Base-by-base conservation (phyloP, 2,797 vertebrate species). In the Chaunax sp. region DNA sequence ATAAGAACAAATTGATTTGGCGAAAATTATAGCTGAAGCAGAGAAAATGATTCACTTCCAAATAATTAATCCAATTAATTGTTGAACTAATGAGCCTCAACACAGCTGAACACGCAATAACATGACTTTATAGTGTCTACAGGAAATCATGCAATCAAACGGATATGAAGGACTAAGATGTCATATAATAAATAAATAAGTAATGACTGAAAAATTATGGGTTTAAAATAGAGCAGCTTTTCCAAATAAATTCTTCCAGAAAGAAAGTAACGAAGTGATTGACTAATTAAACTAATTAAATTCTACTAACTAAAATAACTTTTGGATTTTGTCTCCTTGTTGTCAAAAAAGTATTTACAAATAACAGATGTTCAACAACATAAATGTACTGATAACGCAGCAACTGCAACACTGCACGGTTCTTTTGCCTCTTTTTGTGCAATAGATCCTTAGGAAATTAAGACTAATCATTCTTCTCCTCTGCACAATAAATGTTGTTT, bases 1-100 rank as follows among this genome's bases (percentile, higher is more conserved):
- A 60, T 53, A 64, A 15, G n/a, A 63, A 40, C 23, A 61, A 61
- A 55, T 12, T 49, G n/a, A 72, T 69, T 55, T 63, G 37, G 41
- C 7, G 47, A 38, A 18, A 54, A 43, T 41, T 59, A 37, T 15
- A 64, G 8, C 35, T 11, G n/a, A 53, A 65, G 49, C 51, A 35
- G 23, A 64, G 47, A 58, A 63, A 54, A 30, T 64, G 53, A 22
- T 54, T 7, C 45, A 70, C 41, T 51, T 77, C 15, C 18, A 53
- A 16, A 40, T 1, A 65, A 67, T 75, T 57, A 19, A 57, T 60
- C 15, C 16, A 54, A 51, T 26, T 52, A 11, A 56, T 5, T 23
- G 47, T 57, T 57, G 37, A n/a, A n/a, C n/a, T n/a, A n/a, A n/a
- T n/a, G n/a, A 56, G 64, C 49, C 12, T 19, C 2, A 25, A 46